phyloP scores from a whole-genome alignment of 2,113 vertebrate genomes.

The Piprites chloris region DNA sequence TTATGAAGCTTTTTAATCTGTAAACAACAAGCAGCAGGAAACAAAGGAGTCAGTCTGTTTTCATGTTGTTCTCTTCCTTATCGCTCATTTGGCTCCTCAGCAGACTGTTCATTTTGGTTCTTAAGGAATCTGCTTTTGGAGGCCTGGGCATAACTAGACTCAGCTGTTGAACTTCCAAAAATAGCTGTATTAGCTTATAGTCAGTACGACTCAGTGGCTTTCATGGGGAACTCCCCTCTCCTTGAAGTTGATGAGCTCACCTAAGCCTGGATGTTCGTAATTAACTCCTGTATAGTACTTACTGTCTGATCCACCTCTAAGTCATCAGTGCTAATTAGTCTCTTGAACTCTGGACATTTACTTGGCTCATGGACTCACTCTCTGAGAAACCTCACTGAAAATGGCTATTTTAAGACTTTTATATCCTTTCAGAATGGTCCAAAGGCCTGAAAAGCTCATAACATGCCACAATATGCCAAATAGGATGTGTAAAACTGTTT shows the following conservation, averaged over 20 bases:
- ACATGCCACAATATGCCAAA: accelerated
- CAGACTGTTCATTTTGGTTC: not conserved
- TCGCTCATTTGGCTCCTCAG: not conserved
- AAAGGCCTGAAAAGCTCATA: not conserved
- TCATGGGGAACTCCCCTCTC: not conserved
- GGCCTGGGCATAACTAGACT: not conserved
- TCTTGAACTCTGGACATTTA: not conserved
- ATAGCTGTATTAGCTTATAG: not conserved
- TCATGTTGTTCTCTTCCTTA: not conserved
- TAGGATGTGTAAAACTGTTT: not conserved
- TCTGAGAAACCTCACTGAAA: not conserved
- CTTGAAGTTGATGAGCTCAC: not conserved
- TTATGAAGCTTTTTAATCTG: not conserved
- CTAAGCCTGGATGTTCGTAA: not conserved
- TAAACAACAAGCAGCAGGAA: not conserved
- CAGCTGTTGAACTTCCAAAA: not conserved
- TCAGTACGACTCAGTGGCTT: not conserved
- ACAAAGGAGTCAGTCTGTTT: not conserved
- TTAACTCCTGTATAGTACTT: not conserved
- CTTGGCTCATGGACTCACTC: not conserved
- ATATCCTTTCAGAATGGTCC: not conserved
- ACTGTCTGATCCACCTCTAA: not conserved
- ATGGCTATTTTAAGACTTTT: not conserved
- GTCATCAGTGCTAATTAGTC: not conserved
- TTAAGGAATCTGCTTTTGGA: not conserved